Evolutionary conservation across 2,888 invertebrate genomes (phyloP).

Genomic region (Orchestes rusci): DNA sequence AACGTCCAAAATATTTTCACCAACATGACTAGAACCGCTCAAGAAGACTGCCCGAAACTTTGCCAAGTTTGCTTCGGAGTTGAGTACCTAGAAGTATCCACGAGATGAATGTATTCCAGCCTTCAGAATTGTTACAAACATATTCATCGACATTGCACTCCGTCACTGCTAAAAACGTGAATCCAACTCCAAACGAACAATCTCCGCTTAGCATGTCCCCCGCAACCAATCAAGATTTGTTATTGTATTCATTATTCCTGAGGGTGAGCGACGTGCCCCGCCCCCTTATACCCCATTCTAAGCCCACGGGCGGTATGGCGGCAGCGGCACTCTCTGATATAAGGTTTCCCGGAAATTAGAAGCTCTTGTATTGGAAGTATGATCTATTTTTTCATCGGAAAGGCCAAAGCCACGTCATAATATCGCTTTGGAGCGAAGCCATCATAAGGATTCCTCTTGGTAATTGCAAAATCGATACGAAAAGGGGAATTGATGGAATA

Average conservation of each 20-base stretch:
- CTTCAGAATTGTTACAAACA: too few relatives aligned
- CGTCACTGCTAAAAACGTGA: too few relatives aligned
- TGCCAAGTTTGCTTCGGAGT: too few relatives aligned
- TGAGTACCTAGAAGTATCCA: too few relatives aligned
- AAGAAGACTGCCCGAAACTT: too few relatives aligned
- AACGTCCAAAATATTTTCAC: too few relatives aligned
- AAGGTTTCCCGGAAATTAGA: conserved; percentile 28
- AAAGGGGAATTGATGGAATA: too few relatives aligned
- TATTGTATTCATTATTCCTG: conserved; percentile 26
- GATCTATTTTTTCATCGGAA: conserved; percentile 20
- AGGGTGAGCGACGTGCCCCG: conserved; percentile 11
- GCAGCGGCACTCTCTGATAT: conserved; percentile 13
- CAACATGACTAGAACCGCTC: too few relatives aligned
- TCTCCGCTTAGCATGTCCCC: conserved; percentile 7
- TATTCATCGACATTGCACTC: too few relatives aligned
- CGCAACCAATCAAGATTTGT: conserved; percentile 26
- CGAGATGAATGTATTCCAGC: too few relatives aligned
- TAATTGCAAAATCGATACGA: conserved; percentile 22
- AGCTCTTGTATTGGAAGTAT: conserved; percentile 22
- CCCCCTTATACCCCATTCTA: too few relatives aligned
- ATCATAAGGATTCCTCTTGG: conserved; percentile 10
- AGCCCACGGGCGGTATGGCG: too few relatives aligned
- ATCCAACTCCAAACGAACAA: not conserved
- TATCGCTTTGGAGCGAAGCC: conserved; percentile 11
- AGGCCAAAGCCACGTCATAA: conserved; percentile 9